A percentile compares a stretch with the other conserved stretches of the same genome.
Conservation (phyloP, 2,797 vertebrate genomes). For the Sebastes kiyomatsui region DNA sequence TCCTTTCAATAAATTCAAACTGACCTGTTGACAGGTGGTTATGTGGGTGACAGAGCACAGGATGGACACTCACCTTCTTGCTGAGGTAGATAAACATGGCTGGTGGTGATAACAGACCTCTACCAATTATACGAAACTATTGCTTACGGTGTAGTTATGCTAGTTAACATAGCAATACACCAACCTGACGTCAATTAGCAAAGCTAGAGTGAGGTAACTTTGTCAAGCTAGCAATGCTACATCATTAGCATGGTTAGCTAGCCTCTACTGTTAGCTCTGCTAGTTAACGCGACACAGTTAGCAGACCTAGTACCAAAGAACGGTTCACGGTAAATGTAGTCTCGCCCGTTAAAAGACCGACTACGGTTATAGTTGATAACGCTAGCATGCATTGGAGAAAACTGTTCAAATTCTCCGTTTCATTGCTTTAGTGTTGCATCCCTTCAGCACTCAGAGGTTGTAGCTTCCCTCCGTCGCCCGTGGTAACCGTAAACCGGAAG, state of each 20-base stretch:
- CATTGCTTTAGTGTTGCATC: not conserved
- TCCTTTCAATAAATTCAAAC: too few species aligned
- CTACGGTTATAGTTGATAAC: rapidly evolving
- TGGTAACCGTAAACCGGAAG: slow-evolving; percentile 82
- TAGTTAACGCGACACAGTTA: not conserved
- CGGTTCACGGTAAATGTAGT: not conserved
- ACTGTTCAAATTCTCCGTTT: not conserved
- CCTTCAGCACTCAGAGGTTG: rapidly evolving
- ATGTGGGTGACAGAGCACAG: not conserved
- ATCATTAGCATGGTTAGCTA: slow-evolving; percentile 5
- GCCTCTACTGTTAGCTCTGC: slow-evolving; percentile 30
- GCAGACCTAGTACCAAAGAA: not conserved
- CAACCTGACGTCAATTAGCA: not conserved
- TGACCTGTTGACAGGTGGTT: not conserved
- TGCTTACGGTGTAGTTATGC: not conserved
- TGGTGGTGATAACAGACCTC: not conserved
- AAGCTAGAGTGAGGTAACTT: not conserved
- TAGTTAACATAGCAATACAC: not conserved
- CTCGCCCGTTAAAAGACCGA: rapidly evolving
- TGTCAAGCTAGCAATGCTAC: not conserved
- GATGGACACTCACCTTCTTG: slow-evolving; percentile 88
- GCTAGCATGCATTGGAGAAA: rapidly evolving
- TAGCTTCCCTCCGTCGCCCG: slow-evolving; percentile 75
- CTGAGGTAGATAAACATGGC: slow-evolving; percentile 94
- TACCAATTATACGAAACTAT: not conserved